Evolutionary conservation across 2,797 vertebrate species (phyloP).

Genomic region (Muscicapa comitata): DNA sequence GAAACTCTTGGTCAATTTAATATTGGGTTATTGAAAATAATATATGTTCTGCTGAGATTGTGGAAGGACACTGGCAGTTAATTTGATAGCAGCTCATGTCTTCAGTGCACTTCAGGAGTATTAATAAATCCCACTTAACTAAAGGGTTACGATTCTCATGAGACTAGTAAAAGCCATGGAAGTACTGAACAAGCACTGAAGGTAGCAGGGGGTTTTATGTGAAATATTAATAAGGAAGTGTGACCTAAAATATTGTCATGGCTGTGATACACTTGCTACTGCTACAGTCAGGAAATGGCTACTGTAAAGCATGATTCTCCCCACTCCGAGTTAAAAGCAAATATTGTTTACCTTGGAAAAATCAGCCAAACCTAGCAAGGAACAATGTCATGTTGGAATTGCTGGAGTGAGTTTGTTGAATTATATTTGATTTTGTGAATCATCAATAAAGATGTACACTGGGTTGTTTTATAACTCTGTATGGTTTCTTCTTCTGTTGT

Average conservation of each 20-base stretch:
- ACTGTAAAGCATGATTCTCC: not conserved
- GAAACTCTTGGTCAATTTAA: not conserved
- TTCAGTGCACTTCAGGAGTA: not conserved
- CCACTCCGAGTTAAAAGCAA: not conserved
- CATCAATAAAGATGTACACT: slow-evolving; percentile 32
- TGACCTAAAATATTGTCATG: not conserved
- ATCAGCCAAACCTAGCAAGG: not conserved
- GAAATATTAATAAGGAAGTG: not conserved
- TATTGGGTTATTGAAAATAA: not conserved
- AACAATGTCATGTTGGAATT: not conserved
- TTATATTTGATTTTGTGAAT: slow-evolving; percentile 16
- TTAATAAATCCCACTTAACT: slow-evolving; percentile 18
- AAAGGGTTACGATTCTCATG: not conserved
- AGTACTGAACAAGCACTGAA: not conserved
- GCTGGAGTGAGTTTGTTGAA: not conserved
- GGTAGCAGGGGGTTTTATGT: not conserved
- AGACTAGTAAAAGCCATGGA: not conserved
- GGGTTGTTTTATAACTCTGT: not conserved
- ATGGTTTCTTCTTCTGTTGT: not conserved
- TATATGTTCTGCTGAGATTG: not conserved
- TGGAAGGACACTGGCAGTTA: not conserved
- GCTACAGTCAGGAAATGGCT: not conserved
- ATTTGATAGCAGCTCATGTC: not conserved
- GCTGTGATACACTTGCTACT: not conserved
- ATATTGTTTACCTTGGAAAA: not conserved